phyloP scores from a whole-genome alignment of 2,888 invertebrate species.

The Eilema griseolum region DNA sequence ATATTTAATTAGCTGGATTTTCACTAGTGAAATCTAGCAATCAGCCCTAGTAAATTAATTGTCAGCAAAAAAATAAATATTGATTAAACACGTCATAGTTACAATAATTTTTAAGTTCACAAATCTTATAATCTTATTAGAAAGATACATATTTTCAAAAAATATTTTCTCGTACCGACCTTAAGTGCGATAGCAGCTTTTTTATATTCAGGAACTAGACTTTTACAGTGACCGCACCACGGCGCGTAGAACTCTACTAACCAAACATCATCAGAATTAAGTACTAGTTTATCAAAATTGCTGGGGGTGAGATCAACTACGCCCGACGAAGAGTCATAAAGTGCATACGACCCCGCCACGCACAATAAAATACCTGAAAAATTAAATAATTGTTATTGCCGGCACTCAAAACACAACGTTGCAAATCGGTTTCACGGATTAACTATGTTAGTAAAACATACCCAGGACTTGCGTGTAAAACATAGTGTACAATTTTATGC shows the following conservation, averaged over 20 bases:
- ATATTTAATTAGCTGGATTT: neutral
- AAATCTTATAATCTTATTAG: neutral
- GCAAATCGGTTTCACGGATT: slow-evolving; percentile 57
- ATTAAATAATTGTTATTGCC: slow-evolving; percentile 40
- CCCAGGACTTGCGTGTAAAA: slow-evolving; percentile 69
- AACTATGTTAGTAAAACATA: slow-evolving; percentile 74
- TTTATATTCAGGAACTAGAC: slow-evolving; percentile 96
- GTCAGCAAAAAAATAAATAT: neutral
- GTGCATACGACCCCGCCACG: slow-evolving; percentile 70
- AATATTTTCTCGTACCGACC: slow-evolving; percentile 76
- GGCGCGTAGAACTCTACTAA: slow-evolving; percentile 98
- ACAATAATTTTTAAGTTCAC: neutral
- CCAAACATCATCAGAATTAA: slow-evolving; percentile 95
- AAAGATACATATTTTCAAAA: neutral
- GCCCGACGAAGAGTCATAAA: slow-evolving; percentile 91
- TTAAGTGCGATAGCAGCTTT: slow-evolving; percentile 97
- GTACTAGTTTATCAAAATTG: slow-evolving; percentile 95
- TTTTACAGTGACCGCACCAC: slow-evolving; percentile 98
- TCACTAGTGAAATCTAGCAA: neutral
- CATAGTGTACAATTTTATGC: slow-evolving; percentile 68
- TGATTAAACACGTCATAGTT: neutral
- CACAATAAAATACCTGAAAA: slow-evolving; percentile 77
- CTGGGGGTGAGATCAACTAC: slow-evolving; percentile 95
- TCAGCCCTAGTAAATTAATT: neutral
- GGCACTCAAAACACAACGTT: slow-evolving; percentile 32